Evolutionary conservation across 2,797 vertebrate species (phyloP).

Genomic region (Tinamus major): DNA sequence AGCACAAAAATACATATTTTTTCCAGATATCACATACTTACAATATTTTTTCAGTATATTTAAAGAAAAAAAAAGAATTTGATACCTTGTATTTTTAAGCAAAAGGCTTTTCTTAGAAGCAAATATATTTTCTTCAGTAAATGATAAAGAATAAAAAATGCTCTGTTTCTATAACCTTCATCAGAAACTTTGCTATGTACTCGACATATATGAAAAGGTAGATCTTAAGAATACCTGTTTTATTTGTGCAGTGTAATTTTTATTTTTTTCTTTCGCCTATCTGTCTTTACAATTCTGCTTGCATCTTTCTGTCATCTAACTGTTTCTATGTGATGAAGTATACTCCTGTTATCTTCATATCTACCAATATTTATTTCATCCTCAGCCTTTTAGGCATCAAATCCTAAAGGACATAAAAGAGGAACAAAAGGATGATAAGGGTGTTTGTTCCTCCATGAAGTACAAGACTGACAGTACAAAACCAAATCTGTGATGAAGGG

Average conservation of each 20-base stretch:
- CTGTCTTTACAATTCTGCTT: background rate
- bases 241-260: background rate
- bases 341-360: background rate
- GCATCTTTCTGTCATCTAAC: background rate
- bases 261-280: background rate
- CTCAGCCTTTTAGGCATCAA: conserved; percentile 31
- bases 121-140: background rate
- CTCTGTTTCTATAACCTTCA: background rate
- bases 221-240: background rate
- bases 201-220: background rate
- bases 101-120: background rate
- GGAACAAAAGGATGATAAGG: conserved; percentile 40
- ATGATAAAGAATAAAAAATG: background rate
- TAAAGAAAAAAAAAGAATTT: background rate
- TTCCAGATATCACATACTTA: background rate
- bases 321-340: background rate
- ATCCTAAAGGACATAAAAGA: conserved; percentile 21
- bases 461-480: conserved; percentile 58
- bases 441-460: conserved; percentile 52
- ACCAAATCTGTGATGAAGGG: conserved; percentile 63
- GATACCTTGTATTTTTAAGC: background rate
- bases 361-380: background rate
- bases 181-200: background rate
- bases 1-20: background rate
- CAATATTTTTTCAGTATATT: background rate